Percentiles rank a stretch among this genome's conserved stretches.
These are phyloP conservation scores for Hirtodrosophila histrioides DNA, from an alignment of 2,888 invertebrate genomes.

Conservation along the genomic window DNA sequence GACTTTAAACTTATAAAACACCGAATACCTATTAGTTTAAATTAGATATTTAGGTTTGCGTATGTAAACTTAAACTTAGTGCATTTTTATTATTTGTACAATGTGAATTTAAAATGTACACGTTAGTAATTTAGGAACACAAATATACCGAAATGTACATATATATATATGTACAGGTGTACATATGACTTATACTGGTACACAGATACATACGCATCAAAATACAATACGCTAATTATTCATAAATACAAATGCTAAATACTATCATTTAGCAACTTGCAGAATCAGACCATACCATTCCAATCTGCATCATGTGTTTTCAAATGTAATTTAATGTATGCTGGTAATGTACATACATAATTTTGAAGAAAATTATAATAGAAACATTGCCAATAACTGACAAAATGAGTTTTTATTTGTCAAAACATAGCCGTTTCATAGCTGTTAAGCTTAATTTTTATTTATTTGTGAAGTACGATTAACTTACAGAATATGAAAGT, in stretches of 20 bases:
- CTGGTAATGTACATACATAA: slow-evolving; percentile 62
- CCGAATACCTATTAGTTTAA: slow-evolving; percentile 53
- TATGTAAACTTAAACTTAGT: slow-evolving; percentile 43
- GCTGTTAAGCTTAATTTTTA: too few relatives aligned
- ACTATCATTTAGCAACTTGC: slow-evolving; percentile 44
- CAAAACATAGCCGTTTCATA: too few relatives aligned
- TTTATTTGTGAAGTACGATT: too few relatives aligned
- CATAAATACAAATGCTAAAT: slow-evolving; percentile 44
- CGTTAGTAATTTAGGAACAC: slow-evolving; percentile 38
- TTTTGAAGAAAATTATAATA: slow-evolving; percentile 49
- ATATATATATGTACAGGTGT: slow-evolving; percentile 44
- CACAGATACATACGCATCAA: slow-evolving; percentile 47
- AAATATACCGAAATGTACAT: slow-evolving; percentile 59
- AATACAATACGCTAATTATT: slow-evolving; percentile 32
- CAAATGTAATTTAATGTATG: slow-evolving; percentile 43
- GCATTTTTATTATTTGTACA: slow-evolving; percentile 83
- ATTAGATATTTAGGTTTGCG: slow-evolving; percentile 53
- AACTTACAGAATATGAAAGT: too few relatives aligned
- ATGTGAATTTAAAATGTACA: slow-evolving; percentile 55
- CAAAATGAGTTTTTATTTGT: slow-evolving; percentile 19
- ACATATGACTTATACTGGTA: slow-evolving; percentile 51
- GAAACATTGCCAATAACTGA: slow-evolving; percentile 65
- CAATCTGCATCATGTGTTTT: slow-evolving; percentile 52
- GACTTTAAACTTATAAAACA: slow-evolving; percentile 41
- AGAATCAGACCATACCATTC: slow-evolving; percentile 58